Percentiles rank a stretch among this genome's conserved stretches.
Evolutionary conservation across 2,113 vertebrate genomes (phyloP).

Genomic region (Capricornis sumatraensis): DNA sequence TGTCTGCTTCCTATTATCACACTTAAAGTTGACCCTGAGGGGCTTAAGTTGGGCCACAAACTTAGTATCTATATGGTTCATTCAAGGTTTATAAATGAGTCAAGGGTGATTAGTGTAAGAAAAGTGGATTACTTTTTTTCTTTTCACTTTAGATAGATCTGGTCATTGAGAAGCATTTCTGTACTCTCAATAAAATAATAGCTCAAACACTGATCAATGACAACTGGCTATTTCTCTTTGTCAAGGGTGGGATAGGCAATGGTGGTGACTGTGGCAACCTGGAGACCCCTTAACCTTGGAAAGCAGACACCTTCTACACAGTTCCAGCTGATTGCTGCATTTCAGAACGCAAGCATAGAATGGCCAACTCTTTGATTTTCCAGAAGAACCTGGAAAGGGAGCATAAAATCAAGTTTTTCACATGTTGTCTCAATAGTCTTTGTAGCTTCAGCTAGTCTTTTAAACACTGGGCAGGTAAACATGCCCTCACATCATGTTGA

Average conservation of each 20-base stretch:
- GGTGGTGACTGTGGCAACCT: not conserved
- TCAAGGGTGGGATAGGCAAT: not conserved
- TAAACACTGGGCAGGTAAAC: not conserved
- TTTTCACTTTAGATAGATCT: not conserved
- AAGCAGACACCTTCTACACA: rapidly evolving
- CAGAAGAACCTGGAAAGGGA: not conserved
- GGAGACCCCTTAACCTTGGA: not conserved
- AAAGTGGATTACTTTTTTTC: not conserved
- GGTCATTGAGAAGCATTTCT: not conserved
- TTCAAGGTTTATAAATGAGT: not conserved
- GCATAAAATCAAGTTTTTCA: not conserved
- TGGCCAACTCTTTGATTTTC: not conserved
- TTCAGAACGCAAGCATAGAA: not conserved
- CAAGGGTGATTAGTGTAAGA: not conserved
- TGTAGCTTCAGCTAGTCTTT: not conserved
- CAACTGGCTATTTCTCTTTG: not conserved
- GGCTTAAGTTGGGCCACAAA: not conserved
- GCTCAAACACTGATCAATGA: not conserved
- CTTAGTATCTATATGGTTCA: not conserved
- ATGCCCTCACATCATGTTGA: not conserved
- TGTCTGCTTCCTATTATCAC: not conserved
- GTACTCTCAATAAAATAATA: not conserved
- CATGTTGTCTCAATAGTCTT: not conserved
- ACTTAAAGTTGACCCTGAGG: not conserved
- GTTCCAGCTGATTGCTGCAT: not conserved